Evolutionary conservation across 2,113 vertebrate species (phyloP), one percentile per base, ranked within the genome.

Genomic region (Oreochromis niloticus): DNA sequence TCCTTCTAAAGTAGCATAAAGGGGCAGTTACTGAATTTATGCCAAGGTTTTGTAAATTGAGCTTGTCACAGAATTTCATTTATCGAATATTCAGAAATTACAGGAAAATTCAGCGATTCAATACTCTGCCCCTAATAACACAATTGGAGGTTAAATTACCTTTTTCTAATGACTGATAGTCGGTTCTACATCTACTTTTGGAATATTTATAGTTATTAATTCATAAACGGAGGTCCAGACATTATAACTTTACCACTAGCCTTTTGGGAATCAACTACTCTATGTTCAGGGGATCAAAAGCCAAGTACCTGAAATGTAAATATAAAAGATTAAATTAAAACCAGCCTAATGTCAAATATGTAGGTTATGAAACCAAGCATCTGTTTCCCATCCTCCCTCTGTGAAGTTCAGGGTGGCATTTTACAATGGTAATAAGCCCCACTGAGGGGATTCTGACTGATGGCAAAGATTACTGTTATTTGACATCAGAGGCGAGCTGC

Each of bases 401-500:
- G 80, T 85, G 59, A 87, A 79, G 61, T 85, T 91, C 78, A 82
- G 43, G 78, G 61, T 63, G 84, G 63, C 13, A 39, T 86, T 89
- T 89, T 50, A 92, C 61, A 87, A 81, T 52, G 34, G 43, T 24
- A 86, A 85, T 84, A 63, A 84, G 61, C 63, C 73, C 50, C 34
- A 57, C 36, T 50, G 43, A 84, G 61, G 85, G 78, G 11, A 46
- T 81, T 88, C 46, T 86, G 89, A 93, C 75, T 92, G 90, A 93
- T 89, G 66, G 88, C 88, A 56, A 27, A 79, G 84, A 88, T 90
- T 59, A 80, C 17, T 71, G 27, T 82, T 90, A 83, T 92, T 90
- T 90, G 90, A 89, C 91, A 87, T 87, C 57, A 71, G 88, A 89
- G 88, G 82, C 30, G 50, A 91, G 75, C 91, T 89, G 89, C 90